phyloP scores from a whole-genome alignment of 2,797 vertebrate species.

The Arctocebus calabarensis region DNA sequence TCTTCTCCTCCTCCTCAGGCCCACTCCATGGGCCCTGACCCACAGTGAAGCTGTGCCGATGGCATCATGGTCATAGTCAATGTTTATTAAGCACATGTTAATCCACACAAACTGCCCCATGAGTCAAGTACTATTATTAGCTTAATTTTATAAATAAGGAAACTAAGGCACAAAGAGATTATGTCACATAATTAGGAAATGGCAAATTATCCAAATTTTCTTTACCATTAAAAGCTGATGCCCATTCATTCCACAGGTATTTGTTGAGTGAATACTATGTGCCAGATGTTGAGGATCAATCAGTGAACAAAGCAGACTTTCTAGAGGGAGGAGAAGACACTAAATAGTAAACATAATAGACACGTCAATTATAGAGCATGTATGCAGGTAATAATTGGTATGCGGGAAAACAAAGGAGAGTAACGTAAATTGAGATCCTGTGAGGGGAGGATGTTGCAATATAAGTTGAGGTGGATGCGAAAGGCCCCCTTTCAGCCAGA shows the following conservation, averaged over 20 bases:
- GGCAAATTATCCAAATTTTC: neutral
- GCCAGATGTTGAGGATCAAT: neutral
- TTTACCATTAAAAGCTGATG: neutral
- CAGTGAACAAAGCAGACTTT: neutral
- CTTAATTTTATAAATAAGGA: conserved; percentile 44
- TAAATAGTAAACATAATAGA: neutral
- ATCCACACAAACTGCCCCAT: neutral
- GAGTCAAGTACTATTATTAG: conserved; percentile 7
- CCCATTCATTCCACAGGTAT: neutral
- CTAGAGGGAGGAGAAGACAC: neutral
- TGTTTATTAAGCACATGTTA: neutral
- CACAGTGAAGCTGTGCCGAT: neutral
- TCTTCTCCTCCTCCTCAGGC: no score
- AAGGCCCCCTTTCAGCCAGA: neutral
- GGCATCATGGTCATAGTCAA: neutral
- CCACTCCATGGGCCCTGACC: neutral
- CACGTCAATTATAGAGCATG: no score
- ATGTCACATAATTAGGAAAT: neutral
- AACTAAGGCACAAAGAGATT: conserved; percentile 30
- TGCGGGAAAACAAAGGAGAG: neutral
- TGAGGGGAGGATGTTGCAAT: neutral
- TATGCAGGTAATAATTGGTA: neutral
- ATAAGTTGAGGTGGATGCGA: neutral
- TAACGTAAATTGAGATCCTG: neutral
- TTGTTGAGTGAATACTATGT: neutral